phyloP scores from a whole-genome alignment of 2,797 vertebrate genomes.

The Urophycis tenuis region DNA sequence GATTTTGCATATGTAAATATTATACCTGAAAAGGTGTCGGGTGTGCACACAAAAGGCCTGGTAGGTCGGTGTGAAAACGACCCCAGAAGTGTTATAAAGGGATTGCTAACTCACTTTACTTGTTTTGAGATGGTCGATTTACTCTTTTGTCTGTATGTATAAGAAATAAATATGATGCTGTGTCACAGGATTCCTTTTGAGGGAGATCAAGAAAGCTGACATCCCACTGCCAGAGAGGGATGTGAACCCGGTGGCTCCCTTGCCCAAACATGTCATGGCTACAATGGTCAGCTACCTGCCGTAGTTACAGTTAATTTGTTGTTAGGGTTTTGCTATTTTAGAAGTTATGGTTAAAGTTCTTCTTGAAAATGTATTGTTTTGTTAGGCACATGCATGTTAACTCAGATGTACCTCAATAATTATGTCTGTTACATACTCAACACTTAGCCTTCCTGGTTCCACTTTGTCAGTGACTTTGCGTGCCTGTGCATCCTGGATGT shows the following conservation, averaged over 20 bases:
- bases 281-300: constrained; percentile 74
- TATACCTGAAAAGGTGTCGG: too few relatives aligned
- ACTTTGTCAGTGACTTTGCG: neutral
- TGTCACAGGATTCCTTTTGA: constrained; percentile 82
- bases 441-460: neutral
- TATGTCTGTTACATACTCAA: neutral
- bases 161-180: too few relatives aligned
- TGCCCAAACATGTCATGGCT: constrained; percentile 85
- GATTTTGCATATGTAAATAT: too few relatives aligned
- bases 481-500: neutral
- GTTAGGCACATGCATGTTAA: neutral
- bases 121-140: too few relatives aligned
- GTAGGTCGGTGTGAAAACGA: too few relatives aligned
- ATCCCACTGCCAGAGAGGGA: constrained; percentile 86
- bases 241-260: constrained; percentile 82
- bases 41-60: too few relatives aligned
- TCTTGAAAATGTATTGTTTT: too few relatives aligned
- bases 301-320: neutral
- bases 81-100: too few relatives aligned
- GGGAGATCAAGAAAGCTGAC: constrained; percentile 89
- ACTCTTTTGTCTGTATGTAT: too few relatives aligned
- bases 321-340: neutral
- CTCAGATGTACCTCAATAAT: neutral
- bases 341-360: neutral
- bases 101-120: too few relatives aligned